Percentiles rank a stretch among this genome's conserved stretches.
Conservation (phyloP, 2,113 vertebrate genomes). For the Paralichthys olivaceus region DNA sequence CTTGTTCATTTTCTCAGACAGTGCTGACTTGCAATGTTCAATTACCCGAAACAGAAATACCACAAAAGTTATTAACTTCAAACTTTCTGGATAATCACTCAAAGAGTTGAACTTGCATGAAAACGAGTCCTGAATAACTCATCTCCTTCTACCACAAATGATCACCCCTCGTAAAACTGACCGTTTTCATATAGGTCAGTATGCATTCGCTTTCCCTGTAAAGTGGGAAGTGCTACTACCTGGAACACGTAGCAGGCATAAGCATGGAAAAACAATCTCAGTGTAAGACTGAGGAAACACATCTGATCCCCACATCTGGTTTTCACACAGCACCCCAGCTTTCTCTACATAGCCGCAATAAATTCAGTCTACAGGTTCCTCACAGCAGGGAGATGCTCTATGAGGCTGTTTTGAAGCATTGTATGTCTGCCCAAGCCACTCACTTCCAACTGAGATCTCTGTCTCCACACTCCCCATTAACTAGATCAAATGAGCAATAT, state of each 20-base stretch:
- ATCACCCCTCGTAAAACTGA: background rate
- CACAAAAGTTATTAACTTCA: background rate
- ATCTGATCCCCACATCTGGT: background rate
- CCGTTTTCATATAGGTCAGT: background rate
- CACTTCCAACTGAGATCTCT: constrained; percentile 24
- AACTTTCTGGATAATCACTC: background rate
- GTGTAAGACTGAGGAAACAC: background rate
- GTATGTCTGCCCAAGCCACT: background rate
- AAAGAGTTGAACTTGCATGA: background rate
- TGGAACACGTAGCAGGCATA: background rate
- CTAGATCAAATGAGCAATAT: constrained; percentile 48
- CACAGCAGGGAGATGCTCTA: constrained; percentile 4
- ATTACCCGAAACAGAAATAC: background rate
- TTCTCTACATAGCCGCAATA: background rate
- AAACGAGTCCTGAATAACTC: background rate
- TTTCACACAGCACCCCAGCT: background rate
- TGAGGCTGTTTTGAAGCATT: constrained; percentile 5
- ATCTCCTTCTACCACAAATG: background rate
- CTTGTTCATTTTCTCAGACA: background rate
- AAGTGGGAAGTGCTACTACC: background rate
- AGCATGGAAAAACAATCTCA: background rate
- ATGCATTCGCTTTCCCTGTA: background rate
- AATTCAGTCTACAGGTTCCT: constrained; percentile 6
- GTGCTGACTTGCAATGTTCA: background rate
- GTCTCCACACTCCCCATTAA: constrained; percentile 30